These are phyloP conservation scores for Athripsodes cinereus DNA, from an alignment of 2,888 invertebrate genomes.

Conservation along the genomic window DNA sequence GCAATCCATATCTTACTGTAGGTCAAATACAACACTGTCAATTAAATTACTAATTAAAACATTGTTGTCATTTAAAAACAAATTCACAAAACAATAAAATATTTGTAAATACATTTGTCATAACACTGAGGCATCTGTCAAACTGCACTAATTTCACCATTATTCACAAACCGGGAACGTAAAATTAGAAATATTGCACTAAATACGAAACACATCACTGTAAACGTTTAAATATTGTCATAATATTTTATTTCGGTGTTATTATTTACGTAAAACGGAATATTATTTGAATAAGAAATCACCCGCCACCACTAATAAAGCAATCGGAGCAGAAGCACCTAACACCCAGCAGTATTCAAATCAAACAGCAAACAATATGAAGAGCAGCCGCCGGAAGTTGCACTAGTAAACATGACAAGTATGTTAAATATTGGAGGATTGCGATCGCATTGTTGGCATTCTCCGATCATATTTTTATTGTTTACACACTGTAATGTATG, in stretches of 20 bases:
- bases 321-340: constrained; percentile 43
- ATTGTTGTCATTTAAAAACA: background rate
- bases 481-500: constrained; percentile 57
- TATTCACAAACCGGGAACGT: background rate
- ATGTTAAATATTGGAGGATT: constrained; percentile 73
- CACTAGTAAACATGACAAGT: constrained; percentile 68
- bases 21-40: background rate
- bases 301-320: constrained; percentile 34
- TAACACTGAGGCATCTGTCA: constrained; percentile 7
- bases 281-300: constrained; percentile 28
- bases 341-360: background rate
- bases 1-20: constrained; percentile 47
- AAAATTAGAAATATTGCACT: background rate
- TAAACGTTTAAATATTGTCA: constrained; percentile 15
- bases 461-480: constrained; percentile 59
- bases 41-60: background rate
- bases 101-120: constrained; percentile 10
- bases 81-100: background rate
- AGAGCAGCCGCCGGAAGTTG: constrained; percentile 44
- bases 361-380: constrained; percentile 2
- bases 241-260: constrained; percentile 16
- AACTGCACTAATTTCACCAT: background rate
- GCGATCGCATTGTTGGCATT: constrained; percentile 69
- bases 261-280: too few relatives aligned
- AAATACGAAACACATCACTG: constrained; percentile 6